Evolutionary conservation across 2,113 vertebrate species (phyloP), one percentile per base, ranked within the genome.

Genomic region (Clarias batrachus): DNA sequence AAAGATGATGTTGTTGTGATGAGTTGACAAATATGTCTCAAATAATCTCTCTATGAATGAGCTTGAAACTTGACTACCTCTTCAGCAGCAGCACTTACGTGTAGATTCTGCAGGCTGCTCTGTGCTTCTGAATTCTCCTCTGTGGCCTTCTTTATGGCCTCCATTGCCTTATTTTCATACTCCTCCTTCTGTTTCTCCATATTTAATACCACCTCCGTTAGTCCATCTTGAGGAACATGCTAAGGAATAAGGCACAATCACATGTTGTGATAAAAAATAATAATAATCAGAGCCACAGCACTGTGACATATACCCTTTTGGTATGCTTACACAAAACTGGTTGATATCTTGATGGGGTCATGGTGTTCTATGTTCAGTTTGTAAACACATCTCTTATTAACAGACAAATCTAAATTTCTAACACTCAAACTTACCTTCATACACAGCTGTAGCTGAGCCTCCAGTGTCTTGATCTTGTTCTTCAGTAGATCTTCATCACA

Each of bases 151-250:
- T 97, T 96, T 82, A 98, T 92, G 9, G 95, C 94, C 9, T 94
- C 93, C 91, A 97, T 93, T 74, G 95, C 95, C 87, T 95, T 97
- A 89, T 97, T 95, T 88, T 98, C 96, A 0, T 96, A 98, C 79
- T 90, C 92, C 88, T 94, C 92, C 85, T 96, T 98, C 91, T 98
- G 96, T 88, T 96, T 96, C 93, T 99, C 97, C 97, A 98, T 97
- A 89, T 97, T 95, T 70, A 97, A 37, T 76, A 97, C 86, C 71
- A 96, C 93, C 87, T 95, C 97, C 91, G 96, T 97, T 91, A 97
- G 25, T 94, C 93, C 94, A 95, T 95, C 90, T 92, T 95, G 90
- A 90, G 95, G 91, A 85, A 92, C 85, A 77, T 86, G 92, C 93
- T 94, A 85, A 66, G 52, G 59, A 37, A 57, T 48, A 60, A 10